Conservation (phyloP, 2,113 vertebrate genomes). For the Mormoops blainvillei region DNA sequence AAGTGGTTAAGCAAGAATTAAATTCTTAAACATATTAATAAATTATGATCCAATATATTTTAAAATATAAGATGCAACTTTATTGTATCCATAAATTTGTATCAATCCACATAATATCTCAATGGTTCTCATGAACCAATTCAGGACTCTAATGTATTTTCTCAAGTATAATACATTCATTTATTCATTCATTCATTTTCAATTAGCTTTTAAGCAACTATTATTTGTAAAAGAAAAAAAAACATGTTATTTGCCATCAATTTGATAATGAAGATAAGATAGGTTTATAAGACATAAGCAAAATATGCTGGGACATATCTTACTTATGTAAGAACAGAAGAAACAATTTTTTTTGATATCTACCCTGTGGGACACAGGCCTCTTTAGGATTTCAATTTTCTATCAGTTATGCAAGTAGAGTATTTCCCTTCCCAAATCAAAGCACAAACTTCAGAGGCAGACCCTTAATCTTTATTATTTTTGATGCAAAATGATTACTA, state of each 20-base stretch:
- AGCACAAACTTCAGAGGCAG: not conserved
- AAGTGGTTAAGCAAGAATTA: constrained; percentile 70
- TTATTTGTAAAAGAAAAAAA: not conserved
- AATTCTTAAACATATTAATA: constrained; percentile 58
- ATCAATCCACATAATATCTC: not conserved
- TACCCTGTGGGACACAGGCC: not conserved
- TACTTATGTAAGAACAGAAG: not conserved
- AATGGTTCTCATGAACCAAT: not conserved
- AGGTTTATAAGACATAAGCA: not conserved
- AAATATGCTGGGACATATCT: not conserved
- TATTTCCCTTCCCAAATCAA: not conserved
- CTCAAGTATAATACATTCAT: not conserved
- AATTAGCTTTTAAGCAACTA: not conserved
- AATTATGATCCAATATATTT: constrained; percentile 2
- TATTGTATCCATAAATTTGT: not conserved
- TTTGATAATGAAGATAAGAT: not conserved
- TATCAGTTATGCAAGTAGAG: not conserved
- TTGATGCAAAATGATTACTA: not conserved
- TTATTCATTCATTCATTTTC: not conserved
- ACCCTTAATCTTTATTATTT: not conserved
- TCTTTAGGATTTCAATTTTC: not conserved
- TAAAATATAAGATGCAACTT: constrained; percentile 44
- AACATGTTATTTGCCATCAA: not conserved
- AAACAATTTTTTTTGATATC: not conserved
- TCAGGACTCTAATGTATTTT: not conserved